Evolutionary conservation across 2,113 vertebrate genomes (phyloP), one percentile per base, ranked within the genome.

Genomic region (Cavia porcellus): DNA sequence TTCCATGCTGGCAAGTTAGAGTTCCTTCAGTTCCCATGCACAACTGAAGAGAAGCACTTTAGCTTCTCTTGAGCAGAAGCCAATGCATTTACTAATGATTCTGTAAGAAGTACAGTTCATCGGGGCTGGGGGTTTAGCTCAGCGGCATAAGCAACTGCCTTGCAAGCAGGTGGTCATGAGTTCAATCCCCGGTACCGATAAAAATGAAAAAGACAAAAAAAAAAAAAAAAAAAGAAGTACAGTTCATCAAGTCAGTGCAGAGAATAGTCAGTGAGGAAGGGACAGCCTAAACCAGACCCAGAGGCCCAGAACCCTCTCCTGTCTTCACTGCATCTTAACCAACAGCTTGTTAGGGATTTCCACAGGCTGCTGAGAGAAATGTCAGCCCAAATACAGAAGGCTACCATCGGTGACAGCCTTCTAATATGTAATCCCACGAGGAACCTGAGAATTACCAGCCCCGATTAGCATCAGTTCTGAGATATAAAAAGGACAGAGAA

Each of bases 41-140:
- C 62, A 47, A 92, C 55, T 89, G 83, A 89, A 96, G 90, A 70
- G 90, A 96, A 94, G 86, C 50, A 94, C 32, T 94, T 94, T 91
- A 95, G 61, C 81, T 94, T 94, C 72, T 84, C 30, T 86, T 95
- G 89, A 90, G 64, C 8, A 94, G 45, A 97, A 93, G 66, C 68
- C 94, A 97, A 64, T 38, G 68, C 35, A 96, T 55, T 89, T 68
- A 87, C 89, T 75, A 97, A 81, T 72, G 86, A 89, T 86, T 97
- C 47, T 85, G 30, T 86, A 92, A 96, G 96, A 95, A 88, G 72
- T 28, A 83, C 55, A 89, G 66, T 92, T 90, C 86, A 89, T 55
- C 82, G 38, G 38, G 38, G 38, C 38, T 38, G 38, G 38, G 38
- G 38, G 38, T 38, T 38, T 38, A 38, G 38, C 38, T 38, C 38